These are phyloP conservation scores for Phrynocephalus vlangalii DNA, from an alignment of 2,797 vertebrate species.

Conservation along the genomic window DNA sequence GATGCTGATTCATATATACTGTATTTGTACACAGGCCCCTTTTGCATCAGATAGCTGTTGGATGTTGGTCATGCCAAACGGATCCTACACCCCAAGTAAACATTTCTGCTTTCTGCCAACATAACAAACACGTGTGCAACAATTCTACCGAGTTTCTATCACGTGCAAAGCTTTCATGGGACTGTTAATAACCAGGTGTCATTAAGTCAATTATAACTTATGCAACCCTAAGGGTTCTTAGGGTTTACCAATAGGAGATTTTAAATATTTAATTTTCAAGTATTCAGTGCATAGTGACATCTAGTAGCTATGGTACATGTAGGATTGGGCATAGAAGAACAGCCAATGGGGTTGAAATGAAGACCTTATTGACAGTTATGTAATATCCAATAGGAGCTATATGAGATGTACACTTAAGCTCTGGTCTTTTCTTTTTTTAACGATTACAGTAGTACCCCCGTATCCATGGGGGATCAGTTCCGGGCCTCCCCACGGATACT, in stretches of 20 bases:
- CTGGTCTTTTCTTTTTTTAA: not conserved
- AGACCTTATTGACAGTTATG: not conserved
- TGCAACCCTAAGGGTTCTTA: too few species aligned
- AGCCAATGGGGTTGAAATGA: not conserved
- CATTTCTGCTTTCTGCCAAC: not conserved
- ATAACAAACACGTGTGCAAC: not conserved
- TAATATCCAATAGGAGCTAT: rapidly evolving
- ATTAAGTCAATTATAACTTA: too few species aligned
- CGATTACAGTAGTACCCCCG: too few species aligned
- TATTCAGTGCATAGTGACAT: too few species aligned
- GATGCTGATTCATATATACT: too few species aligned
- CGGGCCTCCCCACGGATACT: too few species aligned
- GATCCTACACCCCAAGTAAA: not conserved
- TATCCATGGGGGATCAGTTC: too few species aligned
- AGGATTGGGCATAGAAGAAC: not conserved
- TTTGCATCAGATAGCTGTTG: not conserved
- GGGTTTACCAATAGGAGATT: not conserved
- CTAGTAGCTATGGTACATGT: not conserved
- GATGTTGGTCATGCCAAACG: not conserved
- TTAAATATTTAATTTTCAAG: not conserved
- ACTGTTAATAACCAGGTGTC: too few species aligned
- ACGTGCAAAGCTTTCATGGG: not conserved
- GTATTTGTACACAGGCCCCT: not conserved
- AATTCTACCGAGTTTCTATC: not conserved
- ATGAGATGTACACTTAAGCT: not conserved